Base-by-base conservation (phyloP, 35 echinoderm and acorn worm genomes). In the Apostichopus californicus region DNA sequence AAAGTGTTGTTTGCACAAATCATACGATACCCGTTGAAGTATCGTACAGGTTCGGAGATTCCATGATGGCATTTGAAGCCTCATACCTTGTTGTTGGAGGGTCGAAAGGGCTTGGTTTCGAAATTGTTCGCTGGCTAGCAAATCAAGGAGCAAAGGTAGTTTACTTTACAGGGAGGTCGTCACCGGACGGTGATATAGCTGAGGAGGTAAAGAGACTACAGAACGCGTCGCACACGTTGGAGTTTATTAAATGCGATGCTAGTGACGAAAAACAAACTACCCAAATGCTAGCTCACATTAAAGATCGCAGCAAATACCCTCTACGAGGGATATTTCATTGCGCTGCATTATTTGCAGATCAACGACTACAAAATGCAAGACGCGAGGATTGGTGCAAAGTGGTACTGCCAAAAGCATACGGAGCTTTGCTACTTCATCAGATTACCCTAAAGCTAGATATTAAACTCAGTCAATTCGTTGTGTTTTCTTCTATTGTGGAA, bases 11-110 rank as follows among this genome's bases (percentile, higher is more conserved):
- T 53, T 10, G 4, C 2, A 20, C 83, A 8, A 65, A 60, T 59
- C 56, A 53, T 17, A 4, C 5, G 10, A 59, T 5, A 59, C 57
- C 64, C 4, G 3, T 71, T 14, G 18, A 90, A 2, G 55, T 86
- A 26, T 77, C 87, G n/a, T 90, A 72, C 18, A 13, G 21, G 4
- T 72, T 75, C 18, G 54, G 73, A 71, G 71, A 77, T 77, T 9
- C 13, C 17, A 55, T 25, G 25, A 11, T 77, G 1, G 54, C 77
- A 5, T 95, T 93, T 24, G 22, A 23, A 59, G 85, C 79, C 1
- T 92, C 95, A 5, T 96, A 96, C 77, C 90, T 96, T 65, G 93
- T 96, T 20, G 91, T 93, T 14, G 95, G 95, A 7, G 95, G 95
- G 1, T 94, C 95, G 1, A 94, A 91, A 80, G 95, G 95, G 4